Evolutionary conservation across 2,797 vertebrate genomes (phyloP).

Genomic region (Sebastes vulpes): DNA sequence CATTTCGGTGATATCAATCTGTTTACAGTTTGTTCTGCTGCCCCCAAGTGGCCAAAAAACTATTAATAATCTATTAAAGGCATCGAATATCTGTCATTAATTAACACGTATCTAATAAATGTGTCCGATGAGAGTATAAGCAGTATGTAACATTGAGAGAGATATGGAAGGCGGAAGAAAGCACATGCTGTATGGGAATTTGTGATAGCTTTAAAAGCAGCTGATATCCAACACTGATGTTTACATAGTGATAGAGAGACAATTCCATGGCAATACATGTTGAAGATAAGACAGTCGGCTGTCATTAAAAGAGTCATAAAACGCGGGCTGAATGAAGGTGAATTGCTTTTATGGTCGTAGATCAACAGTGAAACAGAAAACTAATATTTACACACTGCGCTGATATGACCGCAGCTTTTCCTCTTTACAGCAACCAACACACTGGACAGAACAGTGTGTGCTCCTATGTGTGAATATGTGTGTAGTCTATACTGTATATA

Average conservation of each 20-base stretch:
- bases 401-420: neutral
- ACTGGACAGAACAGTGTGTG: neutral
- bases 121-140: neutral
- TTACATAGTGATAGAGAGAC: slow-evolving; percentile 12
- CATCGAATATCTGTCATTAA: too few species aligned
- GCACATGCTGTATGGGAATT: neutral
- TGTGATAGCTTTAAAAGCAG: neutral
- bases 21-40: too few species aligned
- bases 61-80: too few species aligned
- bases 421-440: neutral
- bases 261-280: neutral
- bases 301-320: slow-evolving; percentile 9
- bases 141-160: neutral
- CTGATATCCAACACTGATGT: neutral
- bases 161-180: neutral
- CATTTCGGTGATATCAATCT: too few species aligned
- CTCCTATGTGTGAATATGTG: neutral
- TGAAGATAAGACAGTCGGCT: neutral
- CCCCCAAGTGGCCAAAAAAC: too few species aligned
- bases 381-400: slow-evolving; percentile 17
- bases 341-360: neutral
- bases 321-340: neutral
- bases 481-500: neutral
- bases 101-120: neutral
- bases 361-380: slow-evolving; percentile 10